Evolutionary conservation across 2,113 vertebrate genomes (phyloP).

Genomic region (Sturnira hondurensis): DNA sequence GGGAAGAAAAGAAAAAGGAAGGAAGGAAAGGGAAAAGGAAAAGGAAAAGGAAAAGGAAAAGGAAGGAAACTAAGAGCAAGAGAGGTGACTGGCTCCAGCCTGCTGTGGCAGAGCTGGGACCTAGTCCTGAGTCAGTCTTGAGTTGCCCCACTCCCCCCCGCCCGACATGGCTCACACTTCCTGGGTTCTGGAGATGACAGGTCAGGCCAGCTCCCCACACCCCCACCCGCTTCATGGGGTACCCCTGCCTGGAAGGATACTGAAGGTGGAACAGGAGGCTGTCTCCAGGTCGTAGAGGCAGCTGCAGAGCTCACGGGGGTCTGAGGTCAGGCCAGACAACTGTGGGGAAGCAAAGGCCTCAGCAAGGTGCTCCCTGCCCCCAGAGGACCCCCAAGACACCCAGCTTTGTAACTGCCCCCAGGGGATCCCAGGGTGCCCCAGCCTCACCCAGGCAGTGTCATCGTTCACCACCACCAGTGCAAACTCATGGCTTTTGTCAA

Average conservation of each 20-base stretch:
- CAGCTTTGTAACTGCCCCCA: background rate
- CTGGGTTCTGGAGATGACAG: background rate
- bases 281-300: slow-evolving; percentile 97
- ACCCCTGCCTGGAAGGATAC: slow-evolving; percentile 86
- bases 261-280: slow-evolving; percentile 92
- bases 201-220: background rate
- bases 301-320: slow-evolving; percentile 95
- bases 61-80: background rate
- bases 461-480: slow-evolving; percentile 95
- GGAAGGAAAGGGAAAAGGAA: background rate
- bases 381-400: background rate
- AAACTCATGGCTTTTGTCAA: slow-evolving; percentile 95
- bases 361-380: background rate
- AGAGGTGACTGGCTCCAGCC: background rate
- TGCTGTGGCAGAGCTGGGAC: accelerated
- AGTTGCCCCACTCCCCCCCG: too few relatives aligned
- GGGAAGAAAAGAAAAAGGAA: background rate
- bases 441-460: slow-evolving; percentile 92
- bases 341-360: slow-evolving; percentile 52
- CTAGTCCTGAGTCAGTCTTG: background rate
- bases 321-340: slow-evolving; percentile 96
- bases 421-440: background rate
- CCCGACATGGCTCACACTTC: background rate
- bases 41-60: too few relatives aligned
- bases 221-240: accelerated